Evolutionary conservation across 2,888 invertebrate genomes (phyloP).

Genomic region (Catocala sponsa): DNA sequence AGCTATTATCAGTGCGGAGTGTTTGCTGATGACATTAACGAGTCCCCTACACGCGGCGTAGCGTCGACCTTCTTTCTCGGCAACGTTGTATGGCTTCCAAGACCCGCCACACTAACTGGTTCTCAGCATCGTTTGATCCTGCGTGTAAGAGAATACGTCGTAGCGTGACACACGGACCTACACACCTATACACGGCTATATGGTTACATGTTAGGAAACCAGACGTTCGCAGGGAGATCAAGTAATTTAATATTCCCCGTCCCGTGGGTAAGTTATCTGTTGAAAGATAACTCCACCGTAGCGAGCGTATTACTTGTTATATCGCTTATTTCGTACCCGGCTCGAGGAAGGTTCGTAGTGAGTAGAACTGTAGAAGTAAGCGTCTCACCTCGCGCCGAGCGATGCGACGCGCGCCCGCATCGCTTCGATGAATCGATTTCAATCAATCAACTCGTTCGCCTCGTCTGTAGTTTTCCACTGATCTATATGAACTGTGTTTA

Average conservation of each 20-base stretch:
- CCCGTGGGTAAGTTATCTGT: conserved; percentile 18
- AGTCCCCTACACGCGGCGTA: background rate
- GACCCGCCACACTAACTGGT: conserved; percentile 14
- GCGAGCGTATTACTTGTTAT: conserved; percentile 19
- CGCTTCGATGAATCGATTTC: conserved; percentile 16
- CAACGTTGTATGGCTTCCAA: conserved; percentile 19
- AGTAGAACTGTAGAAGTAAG: too few relatives aligned
- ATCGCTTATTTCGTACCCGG: conserved; percentile 5
- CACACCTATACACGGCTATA: conserved; percentile 8
- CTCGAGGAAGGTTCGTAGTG: conserved; percentile 7
- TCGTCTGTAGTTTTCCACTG: conserved; percentile 17
- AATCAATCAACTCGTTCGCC: conserved; percentile 15
- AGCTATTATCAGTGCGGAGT: background rate
- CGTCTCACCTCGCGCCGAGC: background rate
- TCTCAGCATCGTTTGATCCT: conserved; percentile 15
- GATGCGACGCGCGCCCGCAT: conserved; percentile 10
- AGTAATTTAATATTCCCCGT: conserved; percentile 26
- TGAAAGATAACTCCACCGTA: conserved; percentile 25
- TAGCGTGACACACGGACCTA: background rate
- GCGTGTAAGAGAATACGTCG: conserved; percentile 16
- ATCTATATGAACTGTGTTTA: conserved; percentile 7
- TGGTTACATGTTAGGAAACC: conserved; percentile 18
- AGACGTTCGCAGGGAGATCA: conserved; percentile 34
- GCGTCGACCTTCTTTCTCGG: conserved; percentile 8
- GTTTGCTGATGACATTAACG: background rate